Evolutionary conservation across 1,140 invertebrate genomes (phyloP), one percentile per base, ranked within the genome.

Genomic region (Coenobita brevimanus): DNA sequence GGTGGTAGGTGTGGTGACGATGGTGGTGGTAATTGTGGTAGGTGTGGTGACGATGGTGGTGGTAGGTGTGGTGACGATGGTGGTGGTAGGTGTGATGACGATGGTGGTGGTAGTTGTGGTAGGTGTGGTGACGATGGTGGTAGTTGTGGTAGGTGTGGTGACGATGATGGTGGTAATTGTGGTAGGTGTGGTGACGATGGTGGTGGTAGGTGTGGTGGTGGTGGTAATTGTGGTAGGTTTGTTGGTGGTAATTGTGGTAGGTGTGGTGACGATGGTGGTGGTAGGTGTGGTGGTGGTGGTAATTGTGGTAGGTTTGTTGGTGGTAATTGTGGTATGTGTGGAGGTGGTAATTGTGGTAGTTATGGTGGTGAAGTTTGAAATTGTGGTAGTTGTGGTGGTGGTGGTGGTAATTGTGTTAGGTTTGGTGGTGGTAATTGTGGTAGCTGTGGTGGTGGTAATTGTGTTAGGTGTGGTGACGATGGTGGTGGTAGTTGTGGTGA

Each of bases 351-450:
- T 36, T 27, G 69, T 33, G 69, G 69, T 33, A 38, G 69, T 33
- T 15, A 33, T 3, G 54, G n/a, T n/a, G n/a, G n/a, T n/a, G n/a
- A n/a, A n/a, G n/a, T n/a, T n/a, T n/a, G n/a, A n/a, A n/a, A n/a
- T n/a, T n/a, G 50, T 57, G 46, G 27, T 60, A 60, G 30, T 24
- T 1, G 76, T 57, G 24, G 76, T 57, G 6, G 62, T 21, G 17
- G 62, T 4, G 17, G 62, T 21, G 17, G 62, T 6, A 24, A n/a
- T 21, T 64, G 76, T 79, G 38, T 27, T 79, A 24, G 76, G 50
- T 17, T 38, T 79, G 24, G 76, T 79, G 17, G 43, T 79, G 38
- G 76, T 79, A 24, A 46, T 79, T 21, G 76, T 79, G 54, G 76
- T 60, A 33, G 46, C 6, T 27, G 75, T 50, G 46, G 38, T 8